Evolutionary conservation across 1,140 invertebrate species (phyloP), one percentile per base, ranked within the genome.

Genomic region (Microplitis demolitor): DNA sequence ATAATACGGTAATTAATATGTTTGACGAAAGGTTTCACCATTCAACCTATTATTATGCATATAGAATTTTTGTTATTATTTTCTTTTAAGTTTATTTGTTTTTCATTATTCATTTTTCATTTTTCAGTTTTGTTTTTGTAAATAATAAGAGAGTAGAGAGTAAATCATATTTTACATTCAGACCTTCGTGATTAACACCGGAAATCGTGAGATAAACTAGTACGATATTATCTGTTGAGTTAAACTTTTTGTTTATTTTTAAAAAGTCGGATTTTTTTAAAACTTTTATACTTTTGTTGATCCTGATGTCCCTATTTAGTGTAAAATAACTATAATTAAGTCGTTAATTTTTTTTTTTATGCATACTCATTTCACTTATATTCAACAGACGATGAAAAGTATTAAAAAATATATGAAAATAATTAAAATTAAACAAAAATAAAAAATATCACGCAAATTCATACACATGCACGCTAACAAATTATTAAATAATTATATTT

Each of bases 101-200:
- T 39, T 8, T 39, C 37, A 39, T 9, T 39, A 24, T 24, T 24
- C 24, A 24, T 24, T 50, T 50, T 6, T 8, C n/a, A 50, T 13
- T 50, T 50, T 50, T 50, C 13, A 39, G 13, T 37, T 64, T 64
- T 37, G 5, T 14, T 45, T 39, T 14, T 4, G n/a, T 33, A 4
- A n/a, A 51, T 66, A 66, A 66, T 50, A 35, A 71, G 13, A 56
- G 33, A 56, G 45, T 51, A 45, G 33, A 56, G 45, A 62, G 66
- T 53, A 63, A 73, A 68, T 24, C 50, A 37, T 73, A 35, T 50
- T 71, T 64, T 37, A 71, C 31, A 13, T 66, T 61, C 51, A 66
- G 33, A 34, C 69, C 45, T 73, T 68, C 71, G 71, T 73, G 71
- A 68, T 63, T 73, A 62, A 73, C 66, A 69, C 24, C 71, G 71